Evolutionary conservation across 1,140 invertebrate genomes (phyloP).

Genomic region (Daktulosphaira vitifoliae): DNA sequence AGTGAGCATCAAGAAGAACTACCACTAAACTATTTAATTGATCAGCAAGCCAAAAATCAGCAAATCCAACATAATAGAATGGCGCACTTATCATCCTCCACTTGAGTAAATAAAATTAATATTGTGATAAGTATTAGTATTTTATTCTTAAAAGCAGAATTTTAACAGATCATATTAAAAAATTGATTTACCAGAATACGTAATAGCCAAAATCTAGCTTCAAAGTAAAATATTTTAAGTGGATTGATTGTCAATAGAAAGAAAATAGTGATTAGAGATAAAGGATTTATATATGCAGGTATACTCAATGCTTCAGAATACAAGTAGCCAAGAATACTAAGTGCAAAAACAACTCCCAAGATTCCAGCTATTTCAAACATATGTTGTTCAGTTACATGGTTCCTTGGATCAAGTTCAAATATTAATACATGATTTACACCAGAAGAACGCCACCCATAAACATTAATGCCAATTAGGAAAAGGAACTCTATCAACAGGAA

Average conservation of each 20-base stretch:
- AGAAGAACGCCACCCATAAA: slow-evolving; percentile 78
- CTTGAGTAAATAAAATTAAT: slow-evolving; percentile 40
- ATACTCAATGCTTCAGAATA: slow-evolving; percentile 66
- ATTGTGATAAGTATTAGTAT: background rate
- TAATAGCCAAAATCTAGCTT: slow-evolving; percentile 58
- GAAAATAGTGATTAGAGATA: slow-evolving; percentile 61
- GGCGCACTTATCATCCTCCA: slow-evolving; percentile 66
- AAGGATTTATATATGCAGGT: slow-evolving; percentile 66
- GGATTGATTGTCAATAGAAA: slow-evolving; percentile 72
- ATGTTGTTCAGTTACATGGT: slow-evolving; percentile 75
- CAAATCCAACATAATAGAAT: slow-evolving; percentile 76
- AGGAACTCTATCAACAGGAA: slow-evolving; percentile 74
- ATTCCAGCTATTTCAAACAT: slow-evolving; percentile 79
- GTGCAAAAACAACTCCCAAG: slow-evolving; percentile 74
- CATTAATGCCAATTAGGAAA: slow-evolving; percentile 81
- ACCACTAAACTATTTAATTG: slow-evolving; percentile 74
- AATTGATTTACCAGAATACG: slow-evolving; percentile 43
- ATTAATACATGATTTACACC: slow-evolving; percentile 90
- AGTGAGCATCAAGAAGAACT: slow-evolving; percentile 72
- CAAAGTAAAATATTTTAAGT: slow-evolving; percentile 64
- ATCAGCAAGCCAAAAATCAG: slow-evolving; percentile 90
- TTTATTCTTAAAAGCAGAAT: too few relatives aligned
- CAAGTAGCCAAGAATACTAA: slow-evolving; percentile 56
- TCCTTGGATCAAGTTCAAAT: slow-evolving; percentile 82
- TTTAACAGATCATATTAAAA: background rate